Evolutionary conservation across 2,888 invertebrate species (phyloP), one percentile per base, ranked within the genome.

Genomic region (Ophion ventricosus): DNA sequence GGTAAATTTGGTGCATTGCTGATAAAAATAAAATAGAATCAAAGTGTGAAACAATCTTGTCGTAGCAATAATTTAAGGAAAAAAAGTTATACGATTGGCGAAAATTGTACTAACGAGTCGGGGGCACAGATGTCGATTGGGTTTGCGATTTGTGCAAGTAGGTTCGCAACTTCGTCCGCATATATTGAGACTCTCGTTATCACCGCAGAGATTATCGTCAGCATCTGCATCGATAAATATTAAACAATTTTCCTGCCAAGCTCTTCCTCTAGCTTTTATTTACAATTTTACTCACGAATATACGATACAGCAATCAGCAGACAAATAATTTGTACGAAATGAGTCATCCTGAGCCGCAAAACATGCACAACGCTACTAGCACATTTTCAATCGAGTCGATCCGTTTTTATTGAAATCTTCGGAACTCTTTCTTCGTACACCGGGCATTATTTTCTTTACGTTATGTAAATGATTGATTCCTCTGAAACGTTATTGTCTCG

Each of bases 151-250:
- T 10, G 49, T 43, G 67, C 85, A 85, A 54, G 61, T 72, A 10
- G 85, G 82, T 61, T 85, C 82, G 43, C 85, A 85, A 26, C 72
- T 76, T 14, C 40, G 57, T 35, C 85, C 82, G 54, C 85, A 85
- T 0, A 56, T 10, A 25, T 76, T 23, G n/a, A 23, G 20, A 10
- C 17, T n/a, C 49, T 78, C 72, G 67, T 82, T 85, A 5, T n/a
- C 49, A 14, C 63, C 23, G 49, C 85, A 85, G 5, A 11, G 3
- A 0, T 3, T 20, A 20, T 49, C 20, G 14, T n/a, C 64, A 10
- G 49, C 64, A 17, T 29, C 64, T 75, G 49, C 29, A 10, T 35
- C 35, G 35, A 64, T 20, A 17, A 20, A 20, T 35, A 25, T 20
- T 1, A 20, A 64, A 14, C 1, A 64, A 17, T 64, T 61, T 26